Percentiles rank a stretch among this genome's conserved stretches.
Conservation (phyloP, 2,888 invertebrate genomes). For the Exephanes ischioxanthus region DNA sequence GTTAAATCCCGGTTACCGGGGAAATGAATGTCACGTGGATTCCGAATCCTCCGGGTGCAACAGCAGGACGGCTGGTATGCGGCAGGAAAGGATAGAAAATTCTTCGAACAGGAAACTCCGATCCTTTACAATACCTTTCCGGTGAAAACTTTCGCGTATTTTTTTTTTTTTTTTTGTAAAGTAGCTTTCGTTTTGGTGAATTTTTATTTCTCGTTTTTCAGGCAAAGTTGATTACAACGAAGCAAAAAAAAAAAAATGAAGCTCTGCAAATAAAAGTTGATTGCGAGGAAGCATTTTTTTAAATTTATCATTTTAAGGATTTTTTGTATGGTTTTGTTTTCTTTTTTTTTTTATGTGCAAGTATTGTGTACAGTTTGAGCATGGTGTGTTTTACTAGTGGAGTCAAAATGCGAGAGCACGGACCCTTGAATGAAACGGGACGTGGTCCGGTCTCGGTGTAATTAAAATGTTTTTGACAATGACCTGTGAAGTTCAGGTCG, state of each 20-base stretch:
- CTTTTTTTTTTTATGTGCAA: background rate
- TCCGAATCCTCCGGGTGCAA: constrained; percentile 32
- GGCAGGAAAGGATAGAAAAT: background rate
- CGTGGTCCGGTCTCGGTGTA: constrained; percentile 8
- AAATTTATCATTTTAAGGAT: no score
- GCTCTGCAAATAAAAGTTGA: no score
- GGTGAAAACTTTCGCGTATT: background rate
- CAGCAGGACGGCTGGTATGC: constrained; percentile 1
- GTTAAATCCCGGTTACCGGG: constrained; percentile 58
- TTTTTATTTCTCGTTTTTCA: background rate
- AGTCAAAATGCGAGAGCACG: constrained; percentile 24
- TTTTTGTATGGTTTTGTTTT: background rate
- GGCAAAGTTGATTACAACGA: no score
- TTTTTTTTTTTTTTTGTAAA: background rate
- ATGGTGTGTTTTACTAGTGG: background rate
- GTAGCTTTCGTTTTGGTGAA: background rate
- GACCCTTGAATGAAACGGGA: constrained; percentile 22
- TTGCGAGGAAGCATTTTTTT: no score
- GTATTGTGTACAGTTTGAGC: background rate
- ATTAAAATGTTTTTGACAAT: constrained; percentile 15
- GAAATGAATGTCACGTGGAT: constrained; percentile 59
- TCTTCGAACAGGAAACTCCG: constrained; percentile 19
- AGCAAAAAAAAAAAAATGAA: no score
- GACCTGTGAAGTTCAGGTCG: background rate
- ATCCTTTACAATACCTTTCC: constrained; percentile 18